Evolutionary conservation across 2,797 vertebrate genomes (phyloP).

Genomic region (Xiphophorus birchmanni): DNA sequence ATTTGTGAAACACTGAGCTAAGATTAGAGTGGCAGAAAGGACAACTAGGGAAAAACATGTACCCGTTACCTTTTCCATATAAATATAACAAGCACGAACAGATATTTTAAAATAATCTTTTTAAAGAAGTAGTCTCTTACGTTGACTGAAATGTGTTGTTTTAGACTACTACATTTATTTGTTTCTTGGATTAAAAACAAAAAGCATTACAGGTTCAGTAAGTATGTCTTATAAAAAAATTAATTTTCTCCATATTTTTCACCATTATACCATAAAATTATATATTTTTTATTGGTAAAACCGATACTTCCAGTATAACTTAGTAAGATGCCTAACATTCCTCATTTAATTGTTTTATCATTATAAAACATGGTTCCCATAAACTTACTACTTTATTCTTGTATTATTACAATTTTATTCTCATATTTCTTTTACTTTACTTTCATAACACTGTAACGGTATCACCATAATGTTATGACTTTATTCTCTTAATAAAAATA

Average conservation of each 20-base stretch:
- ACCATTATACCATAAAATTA: too few species aligned
- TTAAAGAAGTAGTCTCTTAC: not conserved
- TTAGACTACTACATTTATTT: not conserved
- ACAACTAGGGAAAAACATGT: conserved; percentile 47
- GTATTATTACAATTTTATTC: not conserved
- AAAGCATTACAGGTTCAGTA: too few species aligned
- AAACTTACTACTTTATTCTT: not conserved
- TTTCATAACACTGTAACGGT: not conserved
- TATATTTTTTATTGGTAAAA: too few species aligned
- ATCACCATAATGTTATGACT: not conserved
- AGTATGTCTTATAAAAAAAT: too few species aligned
- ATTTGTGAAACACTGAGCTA: conserved; percentile 52
- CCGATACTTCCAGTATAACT: not conserved
- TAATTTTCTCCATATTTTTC: too few species aligned
- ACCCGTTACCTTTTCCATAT: conserved; percentile 28
- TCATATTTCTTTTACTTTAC: not conserved
- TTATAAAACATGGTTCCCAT: not conserved
- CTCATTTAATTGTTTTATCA: not conserved
- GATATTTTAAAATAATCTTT: conserved; percentile 6
- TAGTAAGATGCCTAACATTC: not conserved
- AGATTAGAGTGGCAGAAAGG: conserved; percentile 59
- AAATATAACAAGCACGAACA: not conserved
- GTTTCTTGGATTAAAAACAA: not conserved
- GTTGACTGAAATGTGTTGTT: not conserved
- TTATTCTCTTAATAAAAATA: not conserved